Conservation (phyloP, 2,113 vertebrate species). For the Brachirus orientalis region DNA sequence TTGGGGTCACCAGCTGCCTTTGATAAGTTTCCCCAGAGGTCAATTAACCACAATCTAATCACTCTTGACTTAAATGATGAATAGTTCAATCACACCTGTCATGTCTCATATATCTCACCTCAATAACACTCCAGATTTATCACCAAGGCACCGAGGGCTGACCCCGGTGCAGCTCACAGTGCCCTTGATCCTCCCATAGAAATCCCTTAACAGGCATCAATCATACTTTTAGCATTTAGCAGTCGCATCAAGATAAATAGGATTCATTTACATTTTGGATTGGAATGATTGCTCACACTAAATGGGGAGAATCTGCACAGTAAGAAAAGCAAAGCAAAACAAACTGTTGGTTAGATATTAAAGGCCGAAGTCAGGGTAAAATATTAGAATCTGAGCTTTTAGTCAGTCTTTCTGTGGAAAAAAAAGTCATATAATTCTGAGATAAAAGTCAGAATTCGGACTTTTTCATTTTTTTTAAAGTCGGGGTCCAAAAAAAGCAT, state of each 20-base stretch:
- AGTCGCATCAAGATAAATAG: conserved; percentile 8
- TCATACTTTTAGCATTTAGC: conserved; percentile 31
- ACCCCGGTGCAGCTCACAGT: conserved; percentile 39
- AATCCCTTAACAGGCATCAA: conserved; percentile 9
- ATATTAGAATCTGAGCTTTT: too few relatives aligned
- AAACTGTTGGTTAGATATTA: neutral
- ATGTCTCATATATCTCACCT: conserved; percentile 77
- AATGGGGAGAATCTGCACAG: conserved; percentile 1
- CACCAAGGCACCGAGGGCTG: conserved; percentile 25
- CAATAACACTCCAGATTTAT: conserved; percentile 64
- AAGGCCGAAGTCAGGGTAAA: too few relatives aligned
- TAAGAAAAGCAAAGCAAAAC: neutral
- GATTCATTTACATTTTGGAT: conserved; percentile 41
- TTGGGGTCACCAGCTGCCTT: conserved; percentile 37
- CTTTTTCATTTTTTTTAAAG: too few relatives aligned
- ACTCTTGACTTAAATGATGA: conserved; percentile 76
- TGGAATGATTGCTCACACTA: conserved; percentile 24
- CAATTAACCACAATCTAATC: conserved; percentile 74
- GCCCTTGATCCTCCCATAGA: conserved; percentile 31
- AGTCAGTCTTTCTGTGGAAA: too few relatives aligned
- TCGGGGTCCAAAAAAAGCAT: too few relatives aligned
- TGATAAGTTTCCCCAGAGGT: conserved; percentile 60
- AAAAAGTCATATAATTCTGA: too few relatives aligned
- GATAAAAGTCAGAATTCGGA: too few relatives aligned
- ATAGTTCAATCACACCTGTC: conserved; percentile 77